phyloP scores from a whole-genome alignment of 2,797 vertebrate genomes.

The Phoxinus dragarum region DNA sequence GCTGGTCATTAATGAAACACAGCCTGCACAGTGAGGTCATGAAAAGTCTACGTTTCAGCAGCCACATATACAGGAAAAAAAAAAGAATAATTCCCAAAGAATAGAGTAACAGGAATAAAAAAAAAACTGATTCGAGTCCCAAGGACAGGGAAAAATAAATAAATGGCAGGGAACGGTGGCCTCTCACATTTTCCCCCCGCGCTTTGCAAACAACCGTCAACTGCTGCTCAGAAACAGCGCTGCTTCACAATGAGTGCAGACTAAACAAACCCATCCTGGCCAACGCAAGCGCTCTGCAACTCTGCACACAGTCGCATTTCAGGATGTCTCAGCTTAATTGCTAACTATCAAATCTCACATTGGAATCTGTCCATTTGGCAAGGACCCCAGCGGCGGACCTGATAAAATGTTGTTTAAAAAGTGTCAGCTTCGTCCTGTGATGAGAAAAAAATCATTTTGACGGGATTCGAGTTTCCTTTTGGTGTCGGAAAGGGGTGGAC shows the following conservation, averaged over 20 bases:
- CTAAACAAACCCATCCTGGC: conserved; percentile 91
- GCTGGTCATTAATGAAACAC: conserved; percentile 98
- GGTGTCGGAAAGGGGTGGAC: conserved; percentile 29
- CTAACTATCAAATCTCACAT: conserved; percentile 87
- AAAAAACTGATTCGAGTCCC: conserved; percentile 85
- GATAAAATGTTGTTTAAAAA: conserved; percentile 70
- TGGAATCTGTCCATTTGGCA: conserved; percentile 88
- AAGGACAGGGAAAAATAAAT: conserved; percentile 85
- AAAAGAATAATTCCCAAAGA: conserved; percentile 87
- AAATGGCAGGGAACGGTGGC: conserved; percentile 74
- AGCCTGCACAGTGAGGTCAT: conserved; percentile 96
- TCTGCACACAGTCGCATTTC: conserved; percentile 79
- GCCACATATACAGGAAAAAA: conserved; percentile 79
- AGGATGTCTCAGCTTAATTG: conserved; percentile 86
- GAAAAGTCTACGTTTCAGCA: conserved; percentile 97
- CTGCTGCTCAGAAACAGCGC: conserved; percentile 86
- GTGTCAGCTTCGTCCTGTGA: conserved; percentile 71
- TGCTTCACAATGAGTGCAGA: conserved; percentile 89
- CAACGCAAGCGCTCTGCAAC: conserved; percentile 90
- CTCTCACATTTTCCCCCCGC: conserved; percentile 85
- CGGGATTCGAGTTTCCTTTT: conserved; percentile 57
- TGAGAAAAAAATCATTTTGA: conserved; percentile 57
- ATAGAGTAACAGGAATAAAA: conserved; percentile 91
- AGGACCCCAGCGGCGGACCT: conserved; percentile 75
- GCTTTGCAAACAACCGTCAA: conserved; percentile 93